Evolutionary conservation across 2,888 invertebrate species (phyloP), one percentile per base, ranked within the genome.

Genomic region (Chrysina gloriosa): DNA sequence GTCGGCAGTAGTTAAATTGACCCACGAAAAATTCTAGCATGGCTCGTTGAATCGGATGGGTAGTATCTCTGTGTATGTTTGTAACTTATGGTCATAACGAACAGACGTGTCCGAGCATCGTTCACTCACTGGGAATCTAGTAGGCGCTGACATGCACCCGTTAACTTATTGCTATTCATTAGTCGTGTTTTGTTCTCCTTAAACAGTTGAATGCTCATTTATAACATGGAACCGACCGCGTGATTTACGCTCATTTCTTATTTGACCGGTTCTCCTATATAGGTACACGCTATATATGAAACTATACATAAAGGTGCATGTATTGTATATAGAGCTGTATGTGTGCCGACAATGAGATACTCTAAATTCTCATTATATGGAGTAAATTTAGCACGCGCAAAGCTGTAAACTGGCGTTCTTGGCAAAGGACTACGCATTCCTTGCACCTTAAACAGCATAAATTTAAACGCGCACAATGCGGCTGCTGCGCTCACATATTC

Each of bases 91-190:
- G 66, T 63, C 63, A 63, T 71, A 70, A 73, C 66, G 72, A 69
- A 70, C 70, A 68, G 66, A 71, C 70, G 67, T 70, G 74, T 71
- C 73, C 65, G 73, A 54, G 71, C 73, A 74, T 74, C 74, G 69
- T 68, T 74, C 73, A 74, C 71, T 69, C 71, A 52, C 67, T 72
- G 69, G 71, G 70, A 69, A 69, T 66, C 73, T 71, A 67, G 72
- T 73, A 73, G 73, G 73, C 73, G 75, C 73, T 73, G 74, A 73
- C 73, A 74, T 71, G 74, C 74, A 72, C 75, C 76, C 74, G 76
- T 75, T 75, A 75, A 75, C 76, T 77, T 76, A 76, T 77, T 76
- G 75, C 77, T 72, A 76, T 78, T 79, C 78, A 78, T 79, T 78
- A 78, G 75, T 72, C 71, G 74, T 72, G 76, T 77, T 79, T 79